Evolutionary conservation across 64 coral and sea anemone genomes (phyloP).

Genomic region (Montipora capricornis): DNA sequence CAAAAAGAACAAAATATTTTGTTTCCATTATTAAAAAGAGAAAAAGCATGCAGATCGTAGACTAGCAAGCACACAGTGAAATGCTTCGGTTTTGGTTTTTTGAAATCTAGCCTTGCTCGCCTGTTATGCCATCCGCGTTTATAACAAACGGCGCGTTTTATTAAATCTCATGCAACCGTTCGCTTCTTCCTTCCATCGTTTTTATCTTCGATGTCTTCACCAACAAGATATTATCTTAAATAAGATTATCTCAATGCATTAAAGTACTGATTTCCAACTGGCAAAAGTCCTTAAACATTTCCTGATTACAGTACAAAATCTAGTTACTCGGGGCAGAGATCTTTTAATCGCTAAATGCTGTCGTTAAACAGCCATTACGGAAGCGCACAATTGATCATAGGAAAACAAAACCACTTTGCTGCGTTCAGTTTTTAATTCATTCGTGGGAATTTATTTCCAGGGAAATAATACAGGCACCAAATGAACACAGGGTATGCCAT

Average conservation of each 20-base stretch:
- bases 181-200: background rate
- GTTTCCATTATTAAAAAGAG: background rate
- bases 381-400: slow-evolving; percentile 19
- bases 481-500: slow-evolving; percentile 21
- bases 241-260: too few species aligned
- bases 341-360: slow-evolving; percentile 20
- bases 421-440: slow-evolving; percentile 26
- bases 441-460: slow-evolving; percentile 41
- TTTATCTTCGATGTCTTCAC: background rate
- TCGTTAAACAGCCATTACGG: slow-evolving; percentile 9
- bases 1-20: background rate
- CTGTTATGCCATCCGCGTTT: background rate
- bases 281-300: background rate
- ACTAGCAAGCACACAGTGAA: background rate
- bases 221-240: background rate
- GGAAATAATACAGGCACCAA: slow-evolving; percentile 24
- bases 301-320: background rate
- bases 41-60: background rate
- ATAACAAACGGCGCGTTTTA: background rate
- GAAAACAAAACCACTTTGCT: slow-evolving; percentile 21
- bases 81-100: background rate
- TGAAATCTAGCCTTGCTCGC: background rate
- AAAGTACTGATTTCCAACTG: background rate
- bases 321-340: background rate
- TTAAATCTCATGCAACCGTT: background rate